phyloP scores from a whole-genome alignment of 1,140 invertebrate genomes.

The Cyrtorhinus lividipennis region DNA sequence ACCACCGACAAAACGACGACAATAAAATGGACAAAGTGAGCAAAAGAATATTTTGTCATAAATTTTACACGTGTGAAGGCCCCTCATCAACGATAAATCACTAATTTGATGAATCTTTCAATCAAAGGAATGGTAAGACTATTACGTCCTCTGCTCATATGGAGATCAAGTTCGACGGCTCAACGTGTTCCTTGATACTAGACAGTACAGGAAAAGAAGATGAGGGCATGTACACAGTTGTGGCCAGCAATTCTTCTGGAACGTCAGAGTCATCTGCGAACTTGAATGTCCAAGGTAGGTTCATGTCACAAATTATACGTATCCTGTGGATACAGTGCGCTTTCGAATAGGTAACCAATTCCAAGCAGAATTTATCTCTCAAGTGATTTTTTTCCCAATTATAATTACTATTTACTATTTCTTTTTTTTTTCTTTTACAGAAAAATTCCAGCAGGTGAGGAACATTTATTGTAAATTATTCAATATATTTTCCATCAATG shows the following conservation, averaged over 20 bases:
- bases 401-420: too few species aligned
- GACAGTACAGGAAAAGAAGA: constrained; percentile 50
- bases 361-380: too few species aligned
- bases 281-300: constrained; percentile 48
- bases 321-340: too few species aligned
- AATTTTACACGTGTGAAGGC: too few species aligned
- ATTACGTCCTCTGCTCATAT: constrained; percentile 44
- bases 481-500: too few species aligned
- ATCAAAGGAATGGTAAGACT: constrained; percentile 50
- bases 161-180: constrained; percentile 68
- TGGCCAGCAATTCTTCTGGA: constrained; percentile 68
- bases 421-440: constrained; percentile 12
- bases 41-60: neutral
- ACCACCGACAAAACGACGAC: constrained; percentile 58
- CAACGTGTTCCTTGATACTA: constrained; percentile 56
- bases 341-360: neutral
- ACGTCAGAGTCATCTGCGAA: constrained; percentile 64
- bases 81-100: too few species aligned
- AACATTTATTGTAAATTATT: too few species aligned
- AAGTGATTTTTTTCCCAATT: too few species aligned
- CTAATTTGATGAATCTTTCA: too few species aligned
- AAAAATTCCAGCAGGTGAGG: constrained; percentile 11
- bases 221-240: constrained; percentile 59
- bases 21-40: constrained; percentile 70
- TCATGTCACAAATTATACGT: too few species aligned